A percentile compares a stretch with the other conserved stretches of the same genome.
Evolutionary conservation across 2,888 invertebrate genomes (phyloP).

Genomic region (Harpagoxenus sublaevis): DNA sequence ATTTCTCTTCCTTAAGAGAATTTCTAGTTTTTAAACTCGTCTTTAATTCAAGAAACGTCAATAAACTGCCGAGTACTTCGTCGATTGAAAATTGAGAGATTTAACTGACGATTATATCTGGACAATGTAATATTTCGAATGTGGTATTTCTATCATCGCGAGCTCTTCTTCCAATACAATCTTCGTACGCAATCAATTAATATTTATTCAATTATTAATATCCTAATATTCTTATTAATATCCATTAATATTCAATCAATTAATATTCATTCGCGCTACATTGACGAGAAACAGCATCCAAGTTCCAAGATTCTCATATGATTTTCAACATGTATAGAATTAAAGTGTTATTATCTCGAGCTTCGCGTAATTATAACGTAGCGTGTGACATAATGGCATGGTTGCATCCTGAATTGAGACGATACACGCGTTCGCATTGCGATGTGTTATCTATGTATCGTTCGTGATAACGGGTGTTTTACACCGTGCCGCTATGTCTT

Average conservation of each 20-base stretch:
- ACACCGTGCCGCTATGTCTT: not conserved
- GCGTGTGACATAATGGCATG: constrained; percentile 29
- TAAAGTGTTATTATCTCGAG: constrained; percentile 17
- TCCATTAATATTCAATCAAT: constrained; percentile 31
- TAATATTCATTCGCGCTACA: not conserved
- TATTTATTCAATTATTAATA: constrained; percentile 21
- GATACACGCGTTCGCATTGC: constrained; percentile 12
- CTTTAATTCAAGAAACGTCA: not conserved
- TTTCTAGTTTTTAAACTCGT: no score
- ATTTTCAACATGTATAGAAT: not conserved
- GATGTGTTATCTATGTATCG: not conserved
- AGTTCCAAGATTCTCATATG: constrained; percentile 9
- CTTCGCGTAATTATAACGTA: constrained; percentile 3
- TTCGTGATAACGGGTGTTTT: constrained; percentile 20
- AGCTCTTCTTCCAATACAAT: constrained; percentile 37
- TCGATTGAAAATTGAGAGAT: not conserved
- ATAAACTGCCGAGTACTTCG: not conserved
- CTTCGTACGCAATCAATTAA: constrained; percentile 21
- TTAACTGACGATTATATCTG: not conserved
- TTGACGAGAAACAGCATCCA: constrained; percentile 13
- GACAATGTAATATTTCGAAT: constrained; percentile 2
- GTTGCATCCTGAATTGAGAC: constrained; percentile 10
- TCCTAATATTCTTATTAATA: constrained; percentile 41
- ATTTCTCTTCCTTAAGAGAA: not conserved
- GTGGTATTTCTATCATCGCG: constrained; percentile 25